These are phyloP conservation scores for Torymus texanus DNA, from an alignment of 2,888 invertebrate species.

Conservation along the genomic window DNA sequence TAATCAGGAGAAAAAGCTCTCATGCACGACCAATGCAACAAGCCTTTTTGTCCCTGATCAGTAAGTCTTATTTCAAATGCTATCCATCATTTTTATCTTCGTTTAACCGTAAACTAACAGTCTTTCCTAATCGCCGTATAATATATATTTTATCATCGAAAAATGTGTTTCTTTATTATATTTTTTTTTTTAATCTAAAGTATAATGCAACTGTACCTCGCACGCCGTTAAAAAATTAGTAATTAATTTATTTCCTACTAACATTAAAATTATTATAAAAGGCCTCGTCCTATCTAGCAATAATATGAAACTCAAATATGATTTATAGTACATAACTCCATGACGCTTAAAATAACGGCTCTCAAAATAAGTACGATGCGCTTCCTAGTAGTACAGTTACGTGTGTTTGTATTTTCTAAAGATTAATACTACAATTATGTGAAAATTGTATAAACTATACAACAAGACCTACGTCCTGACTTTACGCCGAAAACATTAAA, in stretches of 20 bases:
- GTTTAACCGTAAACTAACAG: slow-evolving; percentile 45
- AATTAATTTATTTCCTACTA: slow-evolving; percentile 4
- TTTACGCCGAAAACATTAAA: slow-evolving; percentile 28
- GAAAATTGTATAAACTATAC: slow-evolving; percentile 36
- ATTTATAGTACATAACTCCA: slow-evolving; percentile 19
- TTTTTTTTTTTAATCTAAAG: slow-evolving; percentile 19
- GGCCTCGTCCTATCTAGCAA: slow-evolving; percentile 6
- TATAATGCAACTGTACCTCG: background rate
- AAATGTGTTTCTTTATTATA: slow-evolving; percentile 12
- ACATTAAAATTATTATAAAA: slow-evolving; percentile 34
- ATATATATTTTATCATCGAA: background rate
- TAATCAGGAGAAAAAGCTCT: slow-evolving; percentile 7
- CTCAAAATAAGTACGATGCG: slow-evolving; percentile 36
- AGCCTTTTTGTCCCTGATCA: slow-evolving; percentile 28
- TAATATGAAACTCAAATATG: slow-evolving; percentile 27
- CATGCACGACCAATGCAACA: slow-evolving; percentile 5
- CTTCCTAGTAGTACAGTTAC: slow-evolving; percentile 10
- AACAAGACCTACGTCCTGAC: slow-evolving; percentile 9
- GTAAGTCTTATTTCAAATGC: slow-evolving; percentile 21
- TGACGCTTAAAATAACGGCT: slow-evolving; percentile 16
- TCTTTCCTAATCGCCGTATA: slow-evolving; percentile 32
- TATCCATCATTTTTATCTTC: slow-evolving; percentile 18
- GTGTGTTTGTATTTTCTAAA: slow-evolving; percentile 2
- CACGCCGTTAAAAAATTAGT: slow-evolving; percentile 21
- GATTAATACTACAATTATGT: slow-evolving; percentile 28